Evolutionary conservation across 2,113 vertebrate species (phyloP).

Genomic region (Puffinus mauretanicus): DNA sequence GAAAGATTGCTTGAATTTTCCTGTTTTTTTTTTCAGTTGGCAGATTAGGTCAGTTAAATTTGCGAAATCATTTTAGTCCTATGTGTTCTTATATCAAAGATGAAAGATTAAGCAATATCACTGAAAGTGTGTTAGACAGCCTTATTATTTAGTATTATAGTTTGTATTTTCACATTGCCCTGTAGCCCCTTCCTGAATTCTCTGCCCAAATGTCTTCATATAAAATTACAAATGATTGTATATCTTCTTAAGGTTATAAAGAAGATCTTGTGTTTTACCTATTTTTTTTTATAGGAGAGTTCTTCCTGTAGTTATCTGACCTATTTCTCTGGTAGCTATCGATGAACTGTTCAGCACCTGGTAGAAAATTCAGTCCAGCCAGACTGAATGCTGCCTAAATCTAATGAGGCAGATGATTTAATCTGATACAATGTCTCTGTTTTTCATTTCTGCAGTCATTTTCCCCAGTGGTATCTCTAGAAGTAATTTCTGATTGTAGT

Average conservation of each 20-base stretch:
- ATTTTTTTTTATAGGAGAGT: neutral
- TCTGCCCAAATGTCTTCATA: neutral
- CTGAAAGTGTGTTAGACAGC: neutral
- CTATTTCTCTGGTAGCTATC: neutral
- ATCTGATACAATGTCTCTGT: neutral
- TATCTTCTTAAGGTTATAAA: neutral
- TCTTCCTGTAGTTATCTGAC: neutral
- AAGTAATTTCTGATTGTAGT: neutral
- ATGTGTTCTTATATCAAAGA: neutral
- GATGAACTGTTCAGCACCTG: neutral
- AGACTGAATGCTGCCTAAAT: neutral
- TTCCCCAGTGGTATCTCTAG: neutral
- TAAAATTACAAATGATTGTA: neutral
- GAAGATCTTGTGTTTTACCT: neutral
- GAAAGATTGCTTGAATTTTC: neutral
- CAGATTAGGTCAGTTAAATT: neutral
- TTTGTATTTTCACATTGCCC: neutral
- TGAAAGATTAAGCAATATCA: neutral
- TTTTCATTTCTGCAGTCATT: neutral
- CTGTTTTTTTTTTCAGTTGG: neutral
- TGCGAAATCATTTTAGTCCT: neutral
- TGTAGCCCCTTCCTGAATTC: neutral
- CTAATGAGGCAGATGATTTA: neutral
- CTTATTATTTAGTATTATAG: neutral
- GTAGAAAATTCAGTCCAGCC: neutral